phyloP scores from a whole-genome alignment of 1,140 invertebrate genomes.

The Drosophila equinoxialis region DNA sequence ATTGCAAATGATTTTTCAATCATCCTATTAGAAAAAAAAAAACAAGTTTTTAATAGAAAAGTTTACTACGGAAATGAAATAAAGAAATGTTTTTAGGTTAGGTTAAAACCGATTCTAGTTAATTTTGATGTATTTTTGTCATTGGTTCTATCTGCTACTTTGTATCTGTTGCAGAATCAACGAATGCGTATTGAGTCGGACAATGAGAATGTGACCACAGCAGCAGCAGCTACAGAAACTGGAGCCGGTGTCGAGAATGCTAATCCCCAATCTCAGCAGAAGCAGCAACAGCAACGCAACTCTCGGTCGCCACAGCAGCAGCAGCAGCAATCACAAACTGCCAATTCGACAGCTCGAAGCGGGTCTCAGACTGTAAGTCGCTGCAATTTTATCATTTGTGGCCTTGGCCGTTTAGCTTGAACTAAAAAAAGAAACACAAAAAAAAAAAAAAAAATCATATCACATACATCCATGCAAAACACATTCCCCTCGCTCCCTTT shows the following conservation, averaged over 20 bases:
- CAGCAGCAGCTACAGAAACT: constrained; percentile 31
- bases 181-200: constrained; percentile 79
- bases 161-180: constrained; percentile 72
- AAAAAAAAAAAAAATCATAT: not conserved
- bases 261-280: constrained; percentile 3
- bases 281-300: constrained; percentile 40
- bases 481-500: constrained; percentile 20
- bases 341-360: constrained; percentile 46
- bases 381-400: constrained; percentile 60
- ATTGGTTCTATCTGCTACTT: too few species aligned
- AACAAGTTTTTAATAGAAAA: too few species aligned
- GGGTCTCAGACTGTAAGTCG: constrained; percentile 75
- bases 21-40: too few species aligned
- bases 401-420: constrained; percentile 32
- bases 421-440: constrained; percentile 44
- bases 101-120: too few species aligned
- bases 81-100: too few species aligned
- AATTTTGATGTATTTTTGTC: too few species aligned
- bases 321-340: constrained; percentile 43
- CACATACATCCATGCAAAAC: constrained; percentile 19
- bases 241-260: constrained; percentile 36
- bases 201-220: constrained; percentile 53
- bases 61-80: too few species aligned
- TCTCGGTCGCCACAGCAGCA: constrained; percentile 56
- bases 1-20: too few species aligned